Evolutionary conservation across 2,113 vertebrate genomes (phyloP).

Genomic region (Stictonetta naevosa): DNA sequence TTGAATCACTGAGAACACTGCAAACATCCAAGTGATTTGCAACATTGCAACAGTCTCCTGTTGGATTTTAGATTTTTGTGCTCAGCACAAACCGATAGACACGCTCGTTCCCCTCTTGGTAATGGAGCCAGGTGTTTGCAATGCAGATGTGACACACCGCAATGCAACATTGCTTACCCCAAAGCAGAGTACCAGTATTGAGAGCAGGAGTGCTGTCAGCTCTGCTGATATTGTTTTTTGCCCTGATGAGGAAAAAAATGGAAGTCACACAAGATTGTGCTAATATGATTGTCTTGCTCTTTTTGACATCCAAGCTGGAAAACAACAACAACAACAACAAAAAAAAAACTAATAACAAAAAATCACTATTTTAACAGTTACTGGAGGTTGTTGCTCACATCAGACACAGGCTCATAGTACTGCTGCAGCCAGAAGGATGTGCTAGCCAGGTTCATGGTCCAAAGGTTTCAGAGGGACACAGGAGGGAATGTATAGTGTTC

Average conservation of each 20-base stretch:
- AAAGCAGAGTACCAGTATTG: too few species aligned
- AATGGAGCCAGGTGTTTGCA: too few species aligned
- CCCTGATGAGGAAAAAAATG: too few species aligned
- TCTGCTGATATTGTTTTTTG: too few species aligned
- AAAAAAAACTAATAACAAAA: too few species aligned
- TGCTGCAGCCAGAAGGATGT: accelerated
- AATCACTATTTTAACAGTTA: background rate
- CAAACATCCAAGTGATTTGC: background rate
- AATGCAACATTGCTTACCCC: too few species aligned
- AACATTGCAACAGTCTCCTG: accelerated
- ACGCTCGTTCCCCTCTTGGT: too few species aligned
- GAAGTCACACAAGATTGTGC: too few species aligned
- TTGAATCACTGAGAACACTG: background rate
- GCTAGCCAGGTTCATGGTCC: background rate
- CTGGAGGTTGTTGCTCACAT: background rate
- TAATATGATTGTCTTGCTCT: background rate
- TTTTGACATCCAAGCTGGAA: background rate
- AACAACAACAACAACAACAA: too few species aligned
- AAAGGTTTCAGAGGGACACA: background rate
- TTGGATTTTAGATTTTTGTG: background rate
- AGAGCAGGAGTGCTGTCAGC: too few species aligned
- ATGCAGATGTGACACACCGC: too few species aligned
- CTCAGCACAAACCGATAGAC: background rate
- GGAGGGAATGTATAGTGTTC: background rate
- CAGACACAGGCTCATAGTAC: background rate